These are phyloP conservation scores for Sebastes cheni DNA, from an alignment of 2,797 vertebrate genomes.

Conservation along the genomic window DNA sequence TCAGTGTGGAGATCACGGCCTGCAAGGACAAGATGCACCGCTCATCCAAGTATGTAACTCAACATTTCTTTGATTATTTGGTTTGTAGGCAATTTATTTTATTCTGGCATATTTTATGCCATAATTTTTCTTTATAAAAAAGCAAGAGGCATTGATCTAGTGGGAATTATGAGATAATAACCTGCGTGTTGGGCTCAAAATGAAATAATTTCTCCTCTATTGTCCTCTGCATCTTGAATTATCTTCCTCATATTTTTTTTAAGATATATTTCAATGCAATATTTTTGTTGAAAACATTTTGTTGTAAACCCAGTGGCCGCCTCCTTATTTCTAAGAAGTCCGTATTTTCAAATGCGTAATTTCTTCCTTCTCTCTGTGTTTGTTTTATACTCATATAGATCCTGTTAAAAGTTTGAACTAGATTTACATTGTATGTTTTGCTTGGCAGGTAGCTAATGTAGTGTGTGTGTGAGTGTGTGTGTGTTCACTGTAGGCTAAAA, in stretches of 20 bases:
- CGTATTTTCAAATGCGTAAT: not conserved
- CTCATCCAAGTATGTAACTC: slow-evolving; percentile 34
- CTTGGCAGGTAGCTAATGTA: not conserved
- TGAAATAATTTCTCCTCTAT: not conserved
- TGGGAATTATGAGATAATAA: slow-evolving; percentile 9
- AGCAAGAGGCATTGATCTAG: not conserved
- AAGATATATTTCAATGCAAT: not conserved
- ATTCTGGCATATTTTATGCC: not conserved
- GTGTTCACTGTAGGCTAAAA: not conserved
- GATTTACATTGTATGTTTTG: not conserved
- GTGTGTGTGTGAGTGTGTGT: not conserved
- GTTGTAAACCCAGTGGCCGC: not conserved
- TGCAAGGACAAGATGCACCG: slow-evolving; percentile 39
- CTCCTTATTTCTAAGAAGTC: not conserved
- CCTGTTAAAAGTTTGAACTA: slow-evolving; percentile 2
- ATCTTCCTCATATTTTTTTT: not conserved
- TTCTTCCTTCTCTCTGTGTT: not conserved
- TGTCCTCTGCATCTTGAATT: not conserved
- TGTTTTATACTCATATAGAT: not conserved
- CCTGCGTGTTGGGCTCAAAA: not conserved
- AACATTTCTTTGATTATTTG: not conserved
- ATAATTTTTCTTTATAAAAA: not conserved
- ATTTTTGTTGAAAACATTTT: not conserved
- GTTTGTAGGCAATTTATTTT: not conserved
- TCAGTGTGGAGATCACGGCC: slow-evolving; percentile 58